These are phyloP conservation scores for Boloria euphrosyne DNA, from an alignment of 2,888 invertebrate species.

Conservation along the genomic window DNA sequence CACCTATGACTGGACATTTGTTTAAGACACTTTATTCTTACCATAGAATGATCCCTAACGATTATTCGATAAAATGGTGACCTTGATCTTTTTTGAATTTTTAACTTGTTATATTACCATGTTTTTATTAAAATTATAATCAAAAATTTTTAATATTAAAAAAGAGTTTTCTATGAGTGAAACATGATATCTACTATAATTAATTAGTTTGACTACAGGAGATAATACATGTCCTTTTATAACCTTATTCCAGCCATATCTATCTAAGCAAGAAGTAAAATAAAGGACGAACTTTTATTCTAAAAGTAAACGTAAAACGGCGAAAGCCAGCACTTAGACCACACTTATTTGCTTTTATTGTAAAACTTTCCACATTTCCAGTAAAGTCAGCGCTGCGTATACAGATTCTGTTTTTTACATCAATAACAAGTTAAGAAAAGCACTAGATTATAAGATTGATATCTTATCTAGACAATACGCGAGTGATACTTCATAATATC, in stretches of 20 bases:
- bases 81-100: no score
- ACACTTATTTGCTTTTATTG: conserved; percentile 76
- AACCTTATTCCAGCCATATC: conserved; percentile 10
- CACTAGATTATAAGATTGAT: not conserved
- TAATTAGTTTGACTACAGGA: not conserved
- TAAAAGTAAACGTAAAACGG: conserved; percentile 59
- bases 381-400: conserved; percentile 54
- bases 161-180: no score
- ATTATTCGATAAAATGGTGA: no score
- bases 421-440: conserved; percentile 29
- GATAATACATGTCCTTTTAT: not conserved
- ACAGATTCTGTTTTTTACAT: conserved; percentile 31
- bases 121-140: no score
- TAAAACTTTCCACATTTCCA: conserved; percentile 69
- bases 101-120: no score
- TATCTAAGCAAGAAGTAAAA: conserved; percentile 60
- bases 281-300: conserved; percentile 62
- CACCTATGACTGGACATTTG: no score
- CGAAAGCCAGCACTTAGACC: conserved; percentile 59
- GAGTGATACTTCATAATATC: no score
- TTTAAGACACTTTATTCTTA: no score
- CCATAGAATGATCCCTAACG: no score
- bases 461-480: not conserved
- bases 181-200: not conserved
- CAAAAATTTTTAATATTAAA: no score